Percentiles rank a stretch among this genome's conserved stretches.
phyloP scores from a whole-genome alignment of 2,797 vertebrate genomes.

The Taeniopygia guttata region DNA sequence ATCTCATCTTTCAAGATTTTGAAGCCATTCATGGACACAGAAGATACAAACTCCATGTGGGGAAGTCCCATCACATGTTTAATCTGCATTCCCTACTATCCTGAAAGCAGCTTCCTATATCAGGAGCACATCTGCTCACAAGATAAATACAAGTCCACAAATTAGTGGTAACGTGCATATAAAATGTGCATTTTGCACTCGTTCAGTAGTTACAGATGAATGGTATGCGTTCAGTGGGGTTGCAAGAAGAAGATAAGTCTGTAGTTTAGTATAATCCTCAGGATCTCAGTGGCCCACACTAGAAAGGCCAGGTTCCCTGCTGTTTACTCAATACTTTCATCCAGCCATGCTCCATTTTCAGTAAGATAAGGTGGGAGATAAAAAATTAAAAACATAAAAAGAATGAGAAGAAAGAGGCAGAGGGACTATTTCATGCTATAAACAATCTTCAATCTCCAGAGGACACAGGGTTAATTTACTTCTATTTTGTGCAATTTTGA shows the following conservation, averaged over 20 bases:
- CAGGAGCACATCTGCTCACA: neutral
- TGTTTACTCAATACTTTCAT: neutral
- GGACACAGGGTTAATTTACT: neutral
- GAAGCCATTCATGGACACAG: neutral
- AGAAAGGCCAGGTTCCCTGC: neutral
- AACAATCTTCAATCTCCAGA: neutral
- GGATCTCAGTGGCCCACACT: neutral
- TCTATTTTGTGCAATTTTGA: neutral
- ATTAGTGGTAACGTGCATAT: neutral
- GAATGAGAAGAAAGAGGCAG: neutral
- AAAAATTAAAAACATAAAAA: neutral
- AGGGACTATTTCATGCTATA: neutral
- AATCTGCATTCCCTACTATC: neutral
- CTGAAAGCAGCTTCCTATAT: neutral
- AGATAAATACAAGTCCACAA: neutral
- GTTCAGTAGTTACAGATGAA: neutral
- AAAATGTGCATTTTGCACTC: neutral
- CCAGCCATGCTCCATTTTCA: neutral
- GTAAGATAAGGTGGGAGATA: neutral
- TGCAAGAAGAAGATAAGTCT: neutral
- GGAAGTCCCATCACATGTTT: neutral
- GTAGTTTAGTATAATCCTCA: neutral
- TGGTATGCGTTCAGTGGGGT: neutral
- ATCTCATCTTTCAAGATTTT: neutral
- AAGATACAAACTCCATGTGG: neutral